Base-by-base conservation (phyloP, 1,140 invertebrate genomes). In the Notospermus geniculatus region DNA sequence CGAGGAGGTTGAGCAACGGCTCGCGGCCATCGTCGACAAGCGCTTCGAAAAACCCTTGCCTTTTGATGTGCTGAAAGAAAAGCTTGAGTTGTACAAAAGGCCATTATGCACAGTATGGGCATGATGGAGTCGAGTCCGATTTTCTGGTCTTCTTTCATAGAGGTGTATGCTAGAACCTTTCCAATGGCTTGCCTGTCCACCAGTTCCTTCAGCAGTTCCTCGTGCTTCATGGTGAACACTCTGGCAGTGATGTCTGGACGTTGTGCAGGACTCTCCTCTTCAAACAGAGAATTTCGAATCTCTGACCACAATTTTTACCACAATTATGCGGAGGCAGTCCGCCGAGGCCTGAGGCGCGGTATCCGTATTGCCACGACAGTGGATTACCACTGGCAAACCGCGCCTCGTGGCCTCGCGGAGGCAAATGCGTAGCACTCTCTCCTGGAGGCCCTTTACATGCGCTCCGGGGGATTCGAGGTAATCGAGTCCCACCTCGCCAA, bases 231-330 rank as follows among this genome's bases (percentile, higher is more conserved):
- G 57, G 71, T 71, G 69, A 85, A 86, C 9, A 86, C 82, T 66
- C 83, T 63, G 41, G 77, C 68, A 19, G 81, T 68, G n/a, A 85
- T 46, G 66, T 85, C 83, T 36, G 80, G 80, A 22, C 81, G 41
- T 70, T 83, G 73, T 22, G 59, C 25, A 2, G 72, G 17, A 52
- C 32, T 59, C 71, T 82, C 65, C 9, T 62, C 52, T 45, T 63
- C 60, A 9, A 69, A 59, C 54, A 84, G 62, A 13, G 66, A 53
- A 25, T 69, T 43, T 57, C 32, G 52, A 11, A 84, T 82, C 64
- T 86, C 79, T 5, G 39, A 45, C 84, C 84, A 87, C 80, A 66
- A 69, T 81, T 78, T 82, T 86, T 56, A 73, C 80, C 17, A 83
- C 85, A 28, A 85, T 80, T 29, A 81, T 85, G 25, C 84, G 77